Evolutionary conservation across 2,888 invertebrate species (phyloP).

Genomic region (Rhyacophila evoluta): DNA sequence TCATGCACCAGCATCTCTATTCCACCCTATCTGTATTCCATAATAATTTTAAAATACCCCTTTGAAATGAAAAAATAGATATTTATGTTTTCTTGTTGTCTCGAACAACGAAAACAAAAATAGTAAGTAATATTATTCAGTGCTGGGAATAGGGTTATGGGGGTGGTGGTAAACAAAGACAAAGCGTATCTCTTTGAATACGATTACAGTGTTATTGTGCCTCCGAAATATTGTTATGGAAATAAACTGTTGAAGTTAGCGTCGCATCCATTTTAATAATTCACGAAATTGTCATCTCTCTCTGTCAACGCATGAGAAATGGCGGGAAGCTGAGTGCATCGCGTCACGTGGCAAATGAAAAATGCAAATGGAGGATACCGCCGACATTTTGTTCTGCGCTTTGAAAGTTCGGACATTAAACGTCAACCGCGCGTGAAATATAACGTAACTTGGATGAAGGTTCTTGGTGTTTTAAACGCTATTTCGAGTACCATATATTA

Average conservation of each 20-base stretch:
- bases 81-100: background rate
- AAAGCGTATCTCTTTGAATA: background rate
- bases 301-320: conserved; percentile 23
- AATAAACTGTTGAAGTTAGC: background rate
- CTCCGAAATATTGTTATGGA: conserved; percentile 7
- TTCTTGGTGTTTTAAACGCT: conserved; percentile 1
- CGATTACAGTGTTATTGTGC: background rate
- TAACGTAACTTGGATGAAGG: conserved; percentile 27
- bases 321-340: conserved; percentile 28
- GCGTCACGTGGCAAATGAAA: conserved; percentile 23
- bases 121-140: background rate
- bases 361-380: conserved; percentile 3
- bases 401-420: conserved; percentile 33
- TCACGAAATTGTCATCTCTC: conserved; percentile 20
- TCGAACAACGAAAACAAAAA: background rate
- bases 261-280: conserved; percentile 18
- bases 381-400: conserved; percentile 25
- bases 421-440: conserved; percentile 35
- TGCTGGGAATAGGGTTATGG: background rate
- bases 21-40: too few relatives aligned
- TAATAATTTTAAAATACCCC: too few relatives aligned
- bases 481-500: background rate
- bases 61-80: too few relatives aligned
- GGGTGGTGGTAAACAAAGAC: background rate
- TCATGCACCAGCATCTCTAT: too few relatives aligned